A percentile compares a stretch with the other conserved stretches of the same genome.
Evolutionary conservation across 2,888 invertebrate genomes (phyloP).

Genomic region (Colletes collaris): DNA sequence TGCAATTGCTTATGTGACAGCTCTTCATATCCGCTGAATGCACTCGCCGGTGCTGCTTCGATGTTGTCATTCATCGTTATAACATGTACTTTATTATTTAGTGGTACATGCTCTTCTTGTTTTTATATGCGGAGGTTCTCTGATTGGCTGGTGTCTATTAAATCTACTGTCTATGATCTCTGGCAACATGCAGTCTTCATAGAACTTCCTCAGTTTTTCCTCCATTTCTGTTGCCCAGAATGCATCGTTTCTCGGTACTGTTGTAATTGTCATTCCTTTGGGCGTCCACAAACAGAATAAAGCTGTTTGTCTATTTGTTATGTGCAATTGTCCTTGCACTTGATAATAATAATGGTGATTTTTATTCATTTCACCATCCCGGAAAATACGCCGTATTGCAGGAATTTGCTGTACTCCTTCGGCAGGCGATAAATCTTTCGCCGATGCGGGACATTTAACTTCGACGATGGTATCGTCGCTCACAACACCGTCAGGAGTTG

Average conservation of each 20-base stretch:
- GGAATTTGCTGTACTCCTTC: constrained; percentile 9
- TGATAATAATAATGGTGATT: constrained; percentile 12
- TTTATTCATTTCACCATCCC: neutral
- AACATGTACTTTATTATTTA: no score
- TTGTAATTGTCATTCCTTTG: no score
- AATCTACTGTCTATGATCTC: neutral
- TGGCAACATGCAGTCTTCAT: neutral
- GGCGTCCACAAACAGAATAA: no score
- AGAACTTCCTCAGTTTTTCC: neutral
- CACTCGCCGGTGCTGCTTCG: no score
- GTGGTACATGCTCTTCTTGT: no score
- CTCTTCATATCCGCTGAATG: no score
- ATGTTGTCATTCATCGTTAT: no score
- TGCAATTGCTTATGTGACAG: no score
- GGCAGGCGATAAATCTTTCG: neutral
- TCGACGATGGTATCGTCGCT: constrained; percentile 5
- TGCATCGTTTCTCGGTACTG: neutral
- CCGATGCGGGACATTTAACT: neutral
- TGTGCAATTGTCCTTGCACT: constrained; percentile 18
- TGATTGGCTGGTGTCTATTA: neutral
- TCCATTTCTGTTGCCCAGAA: neutral
- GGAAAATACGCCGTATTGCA: constrained; percentile 1
- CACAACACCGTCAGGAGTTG: constrained; percentile 4
- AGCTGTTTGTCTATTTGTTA: neutral
- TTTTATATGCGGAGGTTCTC: neutral